Evolutionary conservation across 2,797 vertebrate genomes (phyloP).

Genomic region (Garrulus glandarius): DNA sequence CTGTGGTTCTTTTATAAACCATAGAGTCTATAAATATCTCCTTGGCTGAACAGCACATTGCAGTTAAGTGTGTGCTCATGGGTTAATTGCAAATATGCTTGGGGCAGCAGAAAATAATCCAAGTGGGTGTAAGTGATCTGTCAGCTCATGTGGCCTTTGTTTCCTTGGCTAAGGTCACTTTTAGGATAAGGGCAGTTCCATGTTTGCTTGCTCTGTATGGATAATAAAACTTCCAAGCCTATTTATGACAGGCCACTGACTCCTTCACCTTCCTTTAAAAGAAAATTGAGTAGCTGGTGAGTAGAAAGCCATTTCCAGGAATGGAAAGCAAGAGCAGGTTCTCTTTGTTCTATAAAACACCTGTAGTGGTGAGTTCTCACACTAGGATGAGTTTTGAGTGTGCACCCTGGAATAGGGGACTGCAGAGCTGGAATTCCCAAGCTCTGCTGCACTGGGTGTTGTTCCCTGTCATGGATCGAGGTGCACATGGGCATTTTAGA

Average conservation of each 20-base stretch:
- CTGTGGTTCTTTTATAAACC: neutral
- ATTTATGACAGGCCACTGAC: neutral
- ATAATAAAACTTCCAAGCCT: neutral
- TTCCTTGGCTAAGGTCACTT: neutral
- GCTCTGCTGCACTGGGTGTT: neutral
- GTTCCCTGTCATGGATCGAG: neutral
- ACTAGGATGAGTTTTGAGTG: neutral
- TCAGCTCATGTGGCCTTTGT: slow-evolving; percentile 16
- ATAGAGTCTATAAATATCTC: neutral
- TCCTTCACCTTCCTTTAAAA: neutral
- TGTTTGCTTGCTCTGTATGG: neutral
- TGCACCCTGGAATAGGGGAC: neutral
- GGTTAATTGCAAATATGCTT: slow-evolving; percentile 20
- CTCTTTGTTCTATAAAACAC: neutral
- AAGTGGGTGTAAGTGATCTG: neutral
- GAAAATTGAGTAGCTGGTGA: neutral
- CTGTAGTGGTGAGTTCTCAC: neutral
- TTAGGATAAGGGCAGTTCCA: neutral
- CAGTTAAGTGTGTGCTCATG: neutral
- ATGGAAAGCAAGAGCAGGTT: slow-evolving; percentile 42
- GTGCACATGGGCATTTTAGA: neutral
- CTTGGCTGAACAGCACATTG: neutral
- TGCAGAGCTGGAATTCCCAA: neutral
- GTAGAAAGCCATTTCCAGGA: neutral
- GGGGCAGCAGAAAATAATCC: slow-evolving; percentile 16